phyloP scores from a whole-genome alignment of 2,797 vertebrate genomes.

The Acrossocheilus wenchowensis region DNA sequence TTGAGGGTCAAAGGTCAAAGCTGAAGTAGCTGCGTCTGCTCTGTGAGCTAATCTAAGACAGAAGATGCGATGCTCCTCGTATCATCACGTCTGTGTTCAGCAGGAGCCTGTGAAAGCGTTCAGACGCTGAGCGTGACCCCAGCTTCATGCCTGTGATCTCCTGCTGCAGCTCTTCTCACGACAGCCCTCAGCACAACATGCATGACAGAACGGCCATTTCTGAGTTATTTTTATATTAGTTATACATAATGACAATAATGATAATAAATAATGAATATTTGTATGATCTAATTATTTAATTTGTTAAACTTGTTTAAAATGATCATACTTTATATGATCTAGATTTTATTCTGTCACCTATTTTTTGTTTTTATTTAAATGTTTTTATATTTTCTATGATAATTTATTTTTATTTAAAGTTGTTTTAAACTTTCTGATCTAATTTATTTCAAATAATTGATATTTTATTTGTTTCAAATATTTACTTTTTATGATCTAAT shows the following conservation, averaged over 20 bases:
- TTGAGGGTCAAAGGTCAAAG: conserved; percentile 65
- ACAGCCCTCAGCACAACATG: background rate
- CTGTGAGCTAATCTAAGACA: conserved; percentile 49
- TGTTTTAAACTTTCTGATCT: too few relatives aligned
- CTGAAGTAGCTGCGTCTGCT: background rate
- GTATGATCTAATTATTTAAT: background rate
- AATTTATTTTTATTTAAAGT: too few relatives aligned
- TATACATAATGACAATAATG: background rate
- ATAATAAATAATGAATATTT: background rate
- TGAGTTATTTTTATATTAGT: background rate
- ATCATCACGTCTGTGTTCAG: background rate
- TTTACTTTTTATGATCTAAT: background rate
- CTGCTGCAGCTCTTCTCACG: conserved; percentile 70
- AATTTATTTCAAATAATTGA: too few relatives aligned
- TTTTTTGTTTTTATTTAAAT: too few relatives aligned
- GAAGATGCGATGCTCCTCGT: conserved; percentile 2
- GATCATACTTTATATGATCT: background rate
- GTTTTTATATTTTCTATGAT: too few relatives aligned
- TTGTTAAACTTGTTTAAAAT: background rate
- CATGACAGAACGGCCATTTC: background rate
- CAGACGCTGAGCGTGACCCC: conserved; percentile 66
- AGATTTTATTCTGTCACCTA: background rate
- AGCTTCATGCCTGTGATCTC: conserved; percentile 64
- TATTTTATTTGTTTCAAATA: too few relatives aligned
- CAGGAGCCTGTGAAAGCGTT: conserved; percentile 62